Percentiles rank a stretch among this genome's conserved stretches.
phyloP scores from a whole-genome alignment of 2,113 vertebrate genomes.

The Halichoeres trimaculatus region DNA sequence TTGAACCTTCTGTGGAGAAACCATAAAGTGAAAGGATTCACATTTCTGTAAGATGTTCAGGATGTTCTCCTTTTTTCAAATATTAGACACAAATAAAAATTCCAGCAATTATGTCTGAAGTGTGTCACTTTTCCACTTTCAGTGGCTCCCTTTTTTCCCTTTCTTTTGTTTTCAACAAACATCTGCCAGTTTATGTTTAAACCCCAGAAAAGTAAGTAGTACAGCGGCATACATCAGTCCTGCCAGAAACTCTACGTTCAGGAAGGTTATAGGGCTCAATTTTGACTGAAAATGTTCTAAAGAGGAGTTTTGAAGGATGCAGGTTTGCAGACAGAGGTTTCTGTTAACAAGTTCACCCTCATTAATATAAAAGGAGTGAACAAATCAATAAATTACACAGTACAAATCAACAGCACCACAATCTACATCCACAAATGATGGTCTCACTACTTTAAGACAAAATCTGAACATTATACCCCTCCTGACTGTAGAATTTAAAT shows the following conservation, averaged over 20 bases:
- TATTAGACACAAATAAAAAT: no score
- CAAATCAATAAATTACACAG: no score
- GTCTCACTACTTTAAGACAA: no score
- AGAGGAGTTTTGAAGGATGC: not conserved
- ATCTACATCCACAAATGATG: no score
- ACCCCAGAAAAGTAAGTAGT: not conserved
- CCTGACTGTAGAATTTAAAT: not conserved
- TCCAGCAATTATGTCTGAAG: no score
- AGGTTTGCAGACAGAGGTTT: not conserved
- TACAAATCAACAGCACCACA: no score
- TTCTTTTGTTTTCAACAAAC: not conserved
- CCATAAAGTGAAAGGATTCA: no score
- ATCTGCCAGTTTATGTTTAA: not conserved
- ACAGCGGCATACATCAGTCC: not conserved
- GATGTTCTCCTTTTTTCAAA: no score
- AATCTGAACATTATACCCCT: not conserved
- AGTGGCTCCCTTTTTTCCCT: not conserved
- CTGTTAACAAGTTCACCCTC: not conserved
- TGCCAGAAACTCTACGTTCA: conserved; percentile 1
- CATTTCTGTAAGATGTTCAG: no score
- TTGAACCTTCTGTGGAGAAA: no score
- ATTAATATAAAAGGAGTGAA: not conserved
- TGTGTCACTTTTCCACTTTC: conserved; percentile 5
- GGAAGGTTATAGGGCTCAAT: not conserved
- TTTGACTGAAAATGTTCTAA: not conserved